Percentiles rank a stretch among this genome's conserved stretches.
Conservation (phyloP, 2,113 vertebrate species). For the Ptilonorhynchus violaceus region DNA sequence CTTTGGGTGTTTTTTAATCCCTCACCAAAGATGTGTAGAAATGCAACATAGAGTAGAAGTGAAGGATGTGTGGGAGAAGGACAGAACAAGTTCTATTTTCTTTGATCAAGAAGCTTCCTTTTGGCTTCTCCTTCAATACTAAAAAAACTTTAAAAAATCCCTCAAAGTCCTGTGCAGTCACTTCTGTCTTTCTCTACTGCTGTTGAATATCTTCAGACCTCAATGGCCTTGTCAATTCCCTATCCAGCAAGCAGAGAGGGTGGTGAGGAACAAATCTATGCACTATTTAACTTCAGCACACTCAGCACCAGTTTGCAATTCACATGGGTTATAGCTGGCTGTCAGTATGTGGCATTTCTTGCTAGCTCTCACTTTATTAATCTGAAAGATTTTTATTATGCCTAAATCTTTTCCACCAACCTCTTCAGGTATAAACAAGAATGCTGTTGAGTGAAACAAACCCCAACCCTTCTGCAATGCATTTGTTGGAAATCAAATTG, state of each 20-base stretch:
- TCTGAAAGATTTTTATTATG: background rate
- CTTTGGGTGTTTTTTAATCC: background rate
- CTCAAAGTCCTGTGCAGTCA: background rate
- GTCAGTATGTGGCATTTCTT: background rate
- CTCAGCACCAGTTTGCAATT: background rate
- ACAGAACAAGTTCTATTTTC: background rate
- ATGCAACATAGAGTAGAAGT: background rate
- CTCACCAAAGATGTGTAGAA: background rate
- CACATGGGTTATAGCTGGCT: background rate
- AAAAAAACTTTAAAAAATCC: background rate
- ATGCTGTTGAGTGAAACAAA: background rate
- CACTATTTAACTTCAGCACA: background rate
- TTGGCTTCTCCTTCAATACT: background rate
- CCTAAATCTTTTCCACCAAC: background rate
- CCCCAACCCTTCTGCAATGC: background rate
- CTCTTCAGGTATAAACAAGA: background rate
- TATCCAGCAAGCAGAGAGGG: background rate
- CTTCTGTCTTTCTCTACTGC: background rate
- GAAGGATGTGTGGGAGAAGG: background rate
- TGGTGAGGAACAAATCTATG: background rate
- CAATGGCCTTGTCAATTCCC: background rate
- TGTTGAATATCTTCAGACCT: background rate
- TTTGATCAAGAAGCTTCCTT: background rate
- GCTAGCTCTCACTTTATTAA: background rate
- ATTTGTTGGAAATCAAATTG: background rate